phyloP scores from a whole-genome alignment of 2,888 invertebrate genomes.

The Agrochola macilenta region DNA sequence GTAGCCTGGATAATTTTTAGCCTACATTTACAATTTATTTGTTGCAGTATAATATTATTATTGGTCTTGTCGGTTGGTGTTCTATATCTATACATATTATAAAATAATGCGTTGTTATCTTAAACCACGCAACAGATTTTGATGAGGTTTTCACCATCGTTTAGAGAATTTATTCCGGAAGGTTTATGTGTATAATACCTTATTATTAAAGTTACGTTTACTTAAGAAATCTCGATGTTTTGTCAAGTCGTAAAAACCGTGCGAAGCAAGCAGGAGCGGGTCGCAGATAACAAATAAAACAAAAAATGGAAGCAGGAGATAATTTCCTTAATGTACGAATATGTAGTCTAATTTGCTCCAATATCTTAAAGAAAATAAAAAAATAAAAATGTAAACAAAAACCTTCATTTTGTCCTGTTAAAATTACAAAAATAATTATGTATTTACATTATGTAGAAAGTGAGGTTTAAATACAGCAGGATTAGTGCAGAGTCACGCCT shows the following conservation, averaged over 20 bases:
- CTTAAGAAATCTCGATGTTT: no score
- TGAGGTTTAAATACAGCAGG: conserved; percentile 50
- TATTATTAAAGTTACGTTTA: no score
- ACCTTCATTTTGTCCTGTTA: conserved; percentile 17
- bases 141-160: no score
- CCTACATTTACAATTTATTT: no score
- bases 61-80: neutral
- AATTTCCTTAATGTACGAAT: neutral
- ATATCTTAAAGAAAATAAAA: conserved; percentile 12
- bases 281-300: neutral
- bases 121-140: no score
- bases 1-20: no score
- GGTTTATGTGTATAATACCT: no score
- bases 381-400: conserved; percentile 51
- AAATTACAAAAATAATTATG: conserved; percentile 41
- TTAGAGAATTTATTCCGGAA: no score
- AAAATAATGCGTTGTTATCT: no score
- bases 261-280: no score
- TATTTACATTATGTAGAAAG: conserved; percentile 58
- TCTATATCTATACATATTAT: no score
- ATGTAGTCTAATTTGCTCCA: neutral
- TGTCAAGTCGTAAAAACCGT: no score
- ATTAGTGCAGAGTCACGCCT: conserved; percentile 73
- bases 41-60: neutral
- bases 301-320: neutral